Evolutionary conservation across 2,888 invertebrate genomes (phyloP).

Genomic region (Lissonota sp.): DNA sequence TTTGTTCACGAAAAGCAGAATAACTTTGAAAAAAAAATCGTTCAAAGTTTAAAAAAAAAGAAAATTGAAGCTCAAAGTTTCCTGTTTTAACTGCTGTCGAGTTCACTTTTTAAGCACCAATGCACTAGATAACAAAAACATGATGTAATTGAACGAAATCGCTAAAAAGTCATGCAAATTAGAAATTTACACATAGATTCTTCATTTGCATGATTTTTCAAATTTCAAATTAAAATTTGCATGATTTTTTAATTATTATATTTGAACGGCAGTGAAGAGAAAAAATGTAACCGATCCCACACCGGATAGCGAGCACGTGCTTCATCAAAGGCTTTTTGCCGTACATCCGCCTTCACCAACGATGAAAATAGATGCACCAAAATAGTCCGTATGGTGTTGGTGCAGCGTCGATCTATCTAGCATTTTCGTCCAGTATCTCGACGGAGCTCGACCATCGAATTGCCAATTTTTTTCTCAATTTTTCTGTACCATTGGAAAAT

Average conservation of each 20-base stretch:
- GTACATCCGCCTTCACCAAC: constrained; percentile 41
- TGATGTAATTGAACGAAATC: too few relatives aligned
- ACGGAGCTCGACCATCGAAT: constrained; percentile 20
- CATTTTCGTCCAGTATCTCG: constrained; percentile 49
- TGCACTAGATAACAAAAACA: too few relatives aligned
- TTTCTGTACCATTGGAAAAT: background rate
- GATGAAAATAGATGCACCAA: constrained; percentile 67
- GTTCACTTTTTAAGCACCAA: too few relatives aligned
- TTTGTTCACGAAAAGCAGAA: too few relatives aligned
- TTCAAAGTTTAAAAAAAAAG: too few relatives aligned
- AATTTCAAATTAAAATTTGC: too few relatives aligned
- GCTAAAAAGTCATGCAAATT: too few relatives aligned
- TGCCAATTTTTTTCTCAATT: constrained; percentile 4
- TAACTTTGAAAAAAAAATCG: too few relatives aligned
- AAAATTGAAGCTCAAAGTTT: too few relatives aligned
- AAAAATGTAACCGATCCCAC: constrained; percentile 41
- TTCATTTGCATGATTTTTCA: background rate
- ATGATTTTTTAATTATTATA: background rate
- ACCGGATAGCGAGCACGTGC: constrained; percentile 23
- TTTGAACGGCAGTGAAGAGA: background rate
- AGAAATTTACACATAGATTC: background rate
- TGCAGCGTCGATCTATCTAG: constrained; percentile 44
- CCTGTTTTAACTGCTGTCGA: too few relatives aligned
- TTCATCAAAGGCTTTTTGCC: constrained; percentile 16
- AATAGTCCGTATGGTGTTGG: constrained; percentile 58